Evolutionary conservation across 1,140 invertebrate species (phyloP).

Genomic region (Drosophila cardini): DNA sequence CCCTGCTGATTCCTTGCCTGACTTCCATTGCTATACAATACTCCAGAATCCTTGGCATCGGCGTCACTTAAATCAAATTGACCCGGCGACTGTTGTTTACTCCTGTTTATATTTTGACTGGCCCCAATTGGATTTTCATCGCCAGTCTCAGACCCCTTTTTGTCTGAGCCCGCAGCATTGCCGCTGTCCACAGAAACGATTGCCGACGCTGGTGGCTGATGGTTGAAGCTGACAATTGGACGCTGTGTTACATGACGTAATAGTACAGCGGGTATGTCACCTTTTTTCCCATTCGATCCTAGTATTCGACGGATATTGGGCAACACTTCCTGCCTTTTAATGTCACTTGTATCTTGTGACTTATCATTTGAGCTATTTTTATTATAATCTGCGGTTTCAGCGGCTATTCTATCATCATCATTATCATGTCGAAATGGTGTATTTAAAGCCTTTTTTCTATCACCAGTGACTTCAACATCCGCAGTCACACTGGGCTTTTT

Average conservation of each 20-base stretch:
- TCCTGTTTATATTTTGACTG: slow-evolving; percentile 79
- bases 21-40: slow-evolving; percentile 6
- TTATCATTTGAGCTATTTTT: slow-evolving; percentile 22
- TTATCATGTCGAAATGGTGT: slow-evolving; percentile 87
- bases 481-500: slow-evolving; percentile 14
- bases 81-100: slow-evolving; percentile 41
- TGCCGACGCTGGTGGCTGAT: slow-evolving; percentile 71
- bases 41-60: not conserved
- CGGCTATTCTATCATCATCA: not conserved
- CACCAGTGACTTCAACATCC: slow-evolving; percentile 35
- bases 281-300: slow-evolving; percentile 91
- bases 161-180: not conserved
- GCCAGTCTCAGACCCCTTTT: not conserved
- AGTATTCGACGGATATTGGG: slow-evolving; percentile 92
- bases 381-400: slow-evolving; percentile 19
- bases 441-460: slow-evolving; percentile 89
- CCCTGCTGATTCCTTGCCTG: slow-evolving; percentile 46
- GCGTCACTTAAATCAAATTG: slow-evolving; percentile 42
- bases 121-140: slow-evolving; percentile 19
- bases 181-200: slow-evolving; percentile 58
- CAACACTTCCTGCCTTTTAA: slow-evolving; percentile 87
- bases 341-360: slow-evolving; percentile 8
- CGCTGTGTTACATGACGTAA: slow-evolving; percentile 88
- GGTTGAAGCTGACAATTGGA: slow-evolving; percentile 54
- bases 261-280: slow-evolving; percentile 91